Base-by-base conservation (phyloP, 2,113 vertebrate species). In the Rhineura floridana region DNA sequence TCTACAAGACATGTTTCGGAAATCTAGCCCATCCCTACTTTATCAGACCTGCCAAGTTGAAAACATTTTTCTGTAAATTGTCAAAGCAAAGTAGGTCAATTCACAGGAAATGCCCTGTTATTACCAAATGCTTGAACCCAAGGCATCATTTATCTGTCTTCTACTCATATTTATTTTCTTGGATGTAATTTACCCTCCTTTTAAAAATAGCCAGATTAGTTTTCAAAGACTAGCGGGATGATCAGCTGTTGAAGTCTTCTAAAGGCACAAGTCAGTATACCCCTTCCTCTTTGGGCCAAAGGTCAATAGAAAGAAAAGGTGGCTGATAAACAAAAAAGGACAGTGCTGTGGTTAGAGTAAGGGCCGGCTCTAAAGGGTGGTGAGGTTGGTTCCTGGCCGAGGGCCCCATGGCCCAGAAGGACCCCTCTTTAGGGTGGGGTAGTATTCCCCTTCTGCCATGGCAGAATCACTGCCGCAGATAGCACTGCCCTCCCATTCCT, bases 261-360 rank as follows among this genome's bases (percentile, higher is more conserved):
- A 85, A 91, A 93, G 89, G 77, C 81, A 85, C 83, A 42, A 70
- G 65, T 89, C 79, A 81, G 59, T 81, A 86, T 48, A 72, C 87
- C 91, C 3, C 6, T 13, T 33, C 30, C 44, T 84, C 65, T 85
- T 85, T 84, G 70, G 86, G 50, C 46, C 42, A 42, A 42, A 55
- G 69, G 6, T 84, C 48, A 39, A 10, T n/a, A 84, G 81, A 84
- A 23, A 70, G 87, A 44, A 36, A 90, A 89, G 91, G 89, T 65
- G 67, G 80, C 63, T 80, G 39, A 42, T 75, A 21, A 73, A 44
- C 42, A 33, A 44, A 67, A 65, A 46, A 67, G 39, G 25, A 30
- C 23, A 48, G 46, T 50, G 21, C 67, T 69, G 33, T 33, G 59
- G 12, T 55, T 15, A 7, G 15, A 55, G 7, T 55, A 15, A 55